Conservation (phyloP, 2,113 vertebrate species). For the Myocastor coypus region DNA sequence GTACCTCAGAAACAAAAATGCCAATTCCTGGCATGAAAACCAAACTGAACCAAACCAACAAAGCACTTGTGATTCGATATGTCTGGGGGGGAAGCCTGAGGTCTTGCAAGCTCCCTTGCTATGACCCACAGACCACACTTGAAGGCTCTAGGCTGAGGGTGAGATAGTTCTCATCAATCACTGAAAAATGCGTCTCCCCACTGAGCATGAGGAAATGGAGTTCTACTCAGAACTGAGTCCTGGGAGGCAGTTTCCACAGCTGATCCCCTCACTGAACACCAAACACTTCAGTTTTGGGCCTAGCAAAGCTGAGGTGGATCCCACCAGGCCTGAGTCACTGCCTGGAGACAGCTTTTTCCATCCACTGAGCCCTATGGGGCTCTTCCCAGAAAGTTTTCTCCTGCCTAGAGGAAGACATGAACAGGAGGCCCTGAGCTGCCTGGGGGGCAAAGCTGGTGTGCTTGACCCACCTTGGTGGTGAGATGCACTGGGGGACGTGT, state of each 20-base stretch:
- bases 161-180: background rate
- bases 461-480: too few relatives aligned
- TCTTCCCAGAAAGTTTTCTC: background rate
- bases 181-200: background rate
- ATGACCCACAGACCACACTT: background rate
- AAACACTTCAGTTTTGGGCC: background rate
- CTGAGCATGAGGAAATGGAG: background rate
- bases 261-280: background rate
- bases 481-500: fast-evolving
- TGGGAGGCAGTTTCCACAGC: background rate
- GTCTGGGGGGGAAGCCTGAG: background rate
- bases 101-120: background rate
- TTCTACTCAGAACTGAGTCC: background rate
- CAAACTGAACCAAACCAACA: background rate
- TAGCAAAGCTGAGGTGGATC: background rate
- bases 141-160: background rate
- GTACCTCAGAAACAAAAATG: background rate
- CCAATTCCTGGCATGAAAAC: background rate
- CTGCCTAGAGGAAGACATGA: background rate
- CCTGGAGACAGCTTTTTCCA: background rate
- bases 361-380: background rate
- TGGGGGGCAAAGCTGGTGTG: background rate
- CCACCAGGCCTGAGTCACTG: background rate
- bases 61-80: background rate
- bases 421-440: background rate